Conservation (phyloP, 1,140 invertebrate genomes). For the Drosophila erecta region DNA sequence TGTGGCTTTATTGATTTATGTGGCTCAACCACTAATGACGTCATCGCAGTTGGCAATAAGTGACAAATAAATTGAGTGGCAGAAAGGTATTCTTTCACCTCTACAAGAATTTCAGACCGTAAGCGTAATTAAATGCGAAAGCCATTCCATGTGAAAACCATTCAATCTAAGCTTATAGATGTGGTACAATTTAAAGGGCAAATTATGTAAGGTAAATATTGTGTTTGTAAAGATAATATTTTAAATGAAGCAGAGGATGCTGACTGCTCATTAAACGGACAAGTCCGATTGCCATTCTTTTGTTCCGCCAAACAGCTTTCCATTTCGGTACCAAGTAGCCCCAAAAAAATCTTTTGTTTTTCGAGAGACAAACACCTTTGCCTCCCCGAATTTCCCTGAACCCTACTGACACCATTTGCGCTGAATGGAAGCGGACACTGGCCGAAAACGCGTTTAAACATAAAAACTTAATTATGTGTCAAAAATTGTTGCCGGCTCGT, state of each 20-base stretch:
- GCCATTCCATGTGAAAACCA: not conserved
- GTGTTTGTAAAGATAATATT: not conserved
- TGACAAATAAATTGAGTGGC: conserved; percentile 18
- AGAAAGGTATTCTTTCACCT: not conserved
- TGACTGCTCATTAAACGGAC: not conserved
- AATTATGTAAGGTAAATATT: not conserved
- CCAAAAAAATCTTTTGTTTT: conserved; percentile 19
- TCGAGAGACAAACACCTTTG: not conserved
- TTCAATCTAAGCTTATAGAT: not conserved
- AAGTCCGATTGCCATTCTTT: conserved; percentile 1
- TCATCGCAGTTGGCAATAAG: conserved; percentile 26
- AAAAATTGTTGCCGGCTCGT: conserved; percentile 66
- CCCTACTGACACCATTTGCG: conserved; percentile 12
- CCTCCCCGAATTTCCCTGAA: not conserved
- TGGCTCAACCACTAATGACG: conserved; percentile 31
- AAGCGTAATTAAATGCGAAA: not conserved
- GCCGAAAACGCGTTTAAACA: conserved; percentile 57
- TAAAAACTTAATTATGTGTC: conserved; percentile 81
- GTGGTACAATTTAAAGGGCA: no score
- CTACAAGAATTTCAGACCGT: not conserved
- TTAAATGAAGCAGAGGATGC: not conserved
- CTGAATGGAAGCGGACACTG: conserved; percentile 26
- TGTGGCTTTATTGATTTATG: conserved; percentile 76
- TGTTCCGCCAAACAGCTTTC: not conserved
- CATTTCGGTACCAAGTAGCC: not conserved